Conservation (phyloP, 37 sponge, comb jelly and placozoan species). For the Ianthella basta region DNA sequence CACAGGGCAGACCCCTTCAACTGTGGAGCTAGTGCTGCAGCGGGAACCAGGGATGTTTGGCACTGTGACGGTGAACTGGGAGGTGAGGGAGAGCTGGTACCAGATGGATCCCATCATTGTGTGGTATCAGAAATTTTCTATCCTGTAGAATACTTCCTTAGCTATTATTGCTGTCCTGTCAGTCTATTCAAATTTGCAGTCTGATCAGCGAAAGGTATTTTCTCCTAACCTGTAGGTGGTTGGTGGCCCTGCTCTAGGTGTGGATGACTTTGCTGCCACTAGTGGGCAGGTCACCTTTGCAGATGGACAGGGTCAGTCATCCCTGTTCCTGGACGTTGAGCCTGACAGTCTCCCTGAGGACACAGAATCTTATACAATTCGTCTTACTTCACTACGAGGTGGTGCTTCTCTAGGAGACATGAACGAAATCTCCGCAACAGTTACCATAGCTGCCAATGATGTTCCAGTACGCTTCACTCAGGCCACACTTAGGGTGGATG, state of each 20-base stretch:
- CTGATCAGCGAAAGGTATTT: not conserved
- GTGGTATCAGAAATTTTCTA: no score
- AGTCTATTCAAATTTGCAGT: no score
- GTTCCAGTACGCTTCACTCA: slow-evolving; percentile 60
- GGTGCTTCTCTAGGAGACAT: slow-evolving; percentile 58
- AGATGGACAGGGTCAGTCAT: slow-evolving; percentile 15
- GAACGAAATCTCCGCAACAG: slow-evolving; percentile 21
- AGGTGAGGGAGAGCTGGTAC: slow-evolving; percentile 33
- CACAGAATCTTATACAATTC: slow-evolving; percentile 64
- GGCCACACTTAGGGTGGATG: slow-evolving; percentile 25
- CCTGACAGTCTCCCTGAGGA: slow-evolving; percentile 75
- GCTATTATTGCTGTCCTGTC: not conserved
- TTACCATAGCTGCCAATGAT: slow-evolving; percentile 73
- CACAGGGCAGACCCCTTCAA: not conserved
- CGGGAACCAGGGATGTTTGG: slow-evolving; percentile 73
- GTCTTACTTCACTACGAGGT: slow-evolving; percentile 55
- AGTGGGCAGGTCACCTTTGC: slow-evolving; percentile 57
- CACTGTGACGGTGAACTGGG: slow-evolving; percentile 52
- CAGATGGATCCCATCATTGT: no score
- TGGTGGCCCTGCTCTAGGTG: slow-evolving; percentile 38
- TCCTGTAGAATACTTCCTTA: not conserved
- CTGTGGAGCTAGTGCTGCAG: slow-evolving; percentile 25
- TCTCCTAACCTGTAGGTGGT: slow-evolving; percentile 29
- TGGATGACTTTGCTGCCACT: slow-evolving; percentile 51
- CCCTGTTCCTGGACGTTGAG: slow-evolving; percentile 36